Evolutionary conservation across 2,888 invertebrate genomes (phyloP).

Genomic region (Fissipunctia ypsillon): DNA sequence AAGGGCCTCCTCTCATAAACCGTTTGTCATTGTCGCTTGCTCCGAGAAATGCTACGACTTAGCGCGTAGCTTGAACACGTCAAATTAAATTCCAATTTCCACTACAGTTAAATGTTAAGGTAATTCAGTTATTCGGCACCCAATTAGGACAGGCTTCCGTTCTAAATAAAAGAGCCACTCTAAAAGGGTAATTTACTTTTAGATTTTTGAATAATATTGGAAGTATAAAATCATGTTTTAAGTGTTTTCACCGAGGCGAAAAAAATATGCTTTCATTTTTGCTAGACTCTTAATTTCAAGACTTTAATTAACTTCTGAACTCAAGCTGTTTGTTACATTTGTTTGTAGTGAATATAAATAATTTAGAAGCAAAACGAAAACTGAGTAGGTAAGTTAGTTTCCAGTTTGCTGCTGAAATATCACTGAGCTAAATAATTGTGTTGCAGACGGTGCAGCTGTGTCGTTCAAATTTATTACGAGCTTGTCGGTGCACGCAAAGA

Average conservation of each 20-base stretch:
- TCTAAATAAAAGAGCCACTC: background rate
- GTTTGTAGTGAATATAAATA: conserved; percentile 32
- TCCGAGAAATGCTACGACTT: conserved; percentile 50
- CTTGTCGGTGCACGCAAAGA: conserved; percentile 55
- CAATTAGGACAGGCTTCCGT: conserved; percentile 38
- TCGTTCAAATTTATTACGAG: conserved; percentile 26
- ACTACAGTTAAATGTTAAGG: conserved; percentile 39
- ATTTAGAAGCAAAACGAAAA: conserved; percentile 29
- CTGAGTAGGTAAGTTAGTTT: conserved; percentile 32
- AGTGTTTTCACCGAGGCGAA: background rate
- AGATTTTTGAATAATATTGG: conserved; percentile 6
- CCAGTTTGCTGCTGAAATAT: conserved; percentile 25
- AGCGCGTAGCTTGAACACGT: conserved; percentile 51
- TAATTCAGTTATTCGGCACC: conserved; percentile 31
- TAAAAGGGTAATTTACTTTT: conserved; percentile 9
- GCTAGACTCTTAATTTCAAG: conserved; percentile 20
- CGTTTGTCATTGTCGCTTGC: conserved; percentile 60
- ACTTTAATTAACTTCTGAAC: background rate
- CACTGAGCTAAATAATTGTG: conserved; percentile 38
- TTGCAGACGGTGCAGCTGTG: conserved; percentile 17
- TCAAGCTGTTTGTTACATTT: conserved; percentile 13
- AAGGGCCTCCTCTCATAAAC: conserved; percentile 31
- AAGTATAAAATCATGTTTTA: conserved; percentile 19
- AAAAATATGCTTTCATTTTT: background rate
- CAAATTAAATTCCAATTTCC: conserved; percentile 51